phyloP scores from a whole-genome alignment of 2,797 vertebrate species.

The Gadopsis marmoratus region DNA sequence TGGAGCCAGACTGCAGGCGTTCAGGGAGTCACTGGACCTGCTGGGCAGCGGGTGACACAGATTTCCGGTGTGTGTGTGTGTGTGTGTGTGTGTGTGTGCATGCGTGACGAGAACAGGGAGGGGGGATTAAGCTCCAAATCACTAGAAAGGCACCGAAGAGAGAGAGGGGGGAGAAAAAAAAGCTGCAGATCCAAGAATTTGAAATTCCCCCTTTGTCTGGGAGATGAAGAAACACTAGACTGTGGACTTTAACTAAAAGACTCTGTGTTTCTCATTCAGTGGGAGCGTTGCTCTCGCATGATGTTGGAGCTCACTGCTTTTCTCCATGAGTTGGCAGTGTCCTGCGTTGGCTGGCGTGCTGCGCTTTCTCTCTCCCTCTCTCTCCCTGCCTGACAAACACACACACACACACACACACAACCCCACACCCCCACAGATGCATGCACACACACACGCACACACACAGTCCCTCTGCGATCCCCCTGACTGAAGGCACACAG shows the following conservation, averaged over 20 bases:
- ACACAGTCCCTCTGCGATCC: slow-evolving; percentile 81
- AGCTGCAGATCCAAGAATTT: slow-evolving; percentile 81
- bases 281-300: slow-evolving; percentile 74
- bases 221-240: slow-evolving; percentile 78
- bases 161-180: slow-evolving; percentile 31
- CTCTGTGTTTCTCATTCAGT: slow-evolving; percentile 76
- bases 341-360: slow-evolving; percentile 83
- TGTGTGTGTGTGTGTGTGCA: slow-evolving; percentile 34
- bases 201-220: slow-evolving; percentile 80
- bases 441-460: slow-evolving; percentile 45
- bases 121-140: slow-evolving; percentile 83
- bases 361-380: slow-evolving; percentile 71
- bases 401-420: slow-evolving; percentile 59
- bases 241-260: slow-evolving; percentile 72
- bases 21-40: slow-evolving; percentile 85
- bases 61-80: slow-evolving; percentile 81
- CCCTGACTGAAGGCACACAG: slow-evolving; percentile 86
- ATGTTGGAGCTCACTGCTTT: slow-evolving; percentile 80
- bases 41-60: slow-evolving; percentile 85
- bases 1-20: slow-evolving; percentile 85
- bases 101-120: slow-evolving; percentile 50
- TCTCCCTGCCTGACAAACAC: slow-evolving; percentile 80
- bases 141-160: slow-evolving; percentile 80
- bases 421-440: slow-evolving; percentile 54
- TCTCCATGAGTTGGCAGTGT: slow-evolving; percentile 84